Evolutionary conservation across 2,888 invertebrate genomes (phyloP).

Genomic region (Ophioninae sp.): DNA sequence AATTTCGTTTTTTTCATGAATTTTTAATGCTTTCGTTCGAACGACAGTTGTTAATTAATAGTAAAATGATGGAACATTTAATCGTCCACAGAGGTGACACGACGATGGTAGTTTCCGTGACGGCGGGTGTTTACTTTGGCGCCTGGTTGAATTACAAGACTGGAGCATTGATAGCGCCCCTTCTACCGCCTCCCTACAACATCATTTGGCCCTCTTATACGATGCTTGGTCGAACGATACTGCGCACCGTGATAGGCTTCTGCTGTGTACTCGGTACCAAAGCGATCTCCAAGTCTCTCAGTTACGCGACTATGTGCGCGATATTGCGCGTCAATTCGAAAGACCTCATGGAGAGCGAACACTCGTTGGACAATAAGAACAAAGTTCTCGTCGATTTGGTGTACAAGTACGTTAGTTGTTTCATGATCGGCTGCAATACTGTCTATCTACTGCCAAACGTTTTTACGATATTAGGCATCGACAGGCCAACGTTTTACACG

Average conservation of each 20-base stretch:
- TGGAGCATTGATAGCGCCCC: conserved; percentile 85
- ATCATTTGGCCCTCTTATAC: conserved; percentile 90
- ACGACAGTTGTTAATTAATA: neutral
- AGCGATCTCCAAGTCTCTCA: conserved; percentile 86
- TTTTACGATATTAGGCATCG: conserved; percentile 89
- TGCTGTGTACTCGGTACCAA: conserved; percentile 87
- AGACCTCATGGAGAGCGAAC: conserved; percentile 85
- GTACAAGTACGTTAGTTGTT: conserved; percentile 92
- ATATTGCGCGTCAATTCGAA: conserved; percentile 86
- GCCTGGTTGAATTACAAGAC: conserved; percentile 93
- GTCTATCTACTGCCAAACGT: conserved; percentile 89
- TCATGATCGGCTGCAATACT: conserved; percentile 90
- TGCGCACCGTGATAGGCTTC: conserved; percentile 90
- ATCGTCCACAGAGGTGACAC: conserved; percentile 90
- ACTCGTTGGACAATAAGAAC: conserved; percentile 86
- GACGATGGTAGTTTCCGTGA: conserved; percentile 92
- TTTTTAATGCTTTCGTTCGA: neutral
- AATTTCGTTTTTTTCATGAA: neutral
- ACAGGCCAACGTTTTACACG: conserved; percentile 91
- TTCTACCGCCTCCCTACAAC: conserved; percentile 87
- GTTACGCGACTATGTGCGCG: conserved; percentile 87
- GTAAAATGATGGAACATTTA: conserved; percentile 8
- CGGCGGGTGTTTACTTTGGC: conserved; percentile 89
- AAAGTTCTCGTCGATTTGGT: conserved; percentile 91
- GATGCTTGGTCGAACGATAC: conserved; percentile 86